These are phyloP conservation scores for Centropus bengalensis DNA, from an alignment of 2,113 vertebrate species.

Conservation along the genomic window DNA sequence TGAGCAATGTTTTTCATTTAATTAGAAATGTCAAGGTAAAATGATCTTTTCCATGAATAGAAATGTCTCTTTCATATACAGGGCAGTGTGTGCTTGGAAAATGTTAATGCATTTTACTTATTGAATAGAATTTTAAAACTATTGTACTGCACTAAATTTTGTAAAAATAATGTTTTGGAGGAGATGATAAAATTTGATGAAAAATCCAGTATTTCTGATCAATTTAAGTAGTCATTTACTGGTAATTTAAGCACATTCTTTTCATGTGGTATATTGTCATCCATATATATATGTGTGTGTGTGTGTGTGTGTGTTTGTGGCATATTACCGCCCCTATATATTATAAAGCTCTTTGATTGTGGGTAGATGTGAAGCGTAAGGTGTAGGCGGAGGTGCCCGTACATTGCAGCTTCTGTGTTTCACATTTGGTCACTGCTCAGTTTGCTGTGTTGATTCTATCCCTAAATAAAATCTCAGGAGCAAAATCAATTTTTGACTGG, in stretches of 20 bases:
- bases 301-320: background rate
- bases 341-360: background rate
- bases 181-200: background rate
- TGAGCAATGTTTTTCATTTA: constrained; percentile 73
- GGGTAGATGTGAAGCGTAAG: background rate
- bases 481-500: constrained; percentile 4
- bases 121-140: constrained; percentile 3
- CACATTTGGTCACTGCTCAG: background rate
- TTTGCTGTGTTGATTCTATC: background rate
- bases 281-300: background rate
- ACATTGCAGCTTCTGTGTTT: too few species aligned
- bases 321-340: background rate
- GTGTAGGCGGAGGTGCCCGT: background rate
- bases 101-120: constrained; percentile 69
- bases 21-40: constrained; percentile 69
- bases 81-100: constrained; percentile 47
- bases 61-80: constrained; percentile 32
- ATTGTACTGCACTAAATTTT: background rate
- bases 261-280: background rate
- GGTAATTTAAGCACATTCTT: background rate
- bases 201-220: background rate
- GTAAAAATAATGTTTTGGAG: constrained; percentile 17
- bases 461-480: background rate
- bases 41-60: constrained; percentile 63
- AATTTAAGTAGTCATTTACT: background rate